Base-by-base conservation (phyloP, 1,140 invertebrate species). In the Dufourea novaeangliae region DNA sequence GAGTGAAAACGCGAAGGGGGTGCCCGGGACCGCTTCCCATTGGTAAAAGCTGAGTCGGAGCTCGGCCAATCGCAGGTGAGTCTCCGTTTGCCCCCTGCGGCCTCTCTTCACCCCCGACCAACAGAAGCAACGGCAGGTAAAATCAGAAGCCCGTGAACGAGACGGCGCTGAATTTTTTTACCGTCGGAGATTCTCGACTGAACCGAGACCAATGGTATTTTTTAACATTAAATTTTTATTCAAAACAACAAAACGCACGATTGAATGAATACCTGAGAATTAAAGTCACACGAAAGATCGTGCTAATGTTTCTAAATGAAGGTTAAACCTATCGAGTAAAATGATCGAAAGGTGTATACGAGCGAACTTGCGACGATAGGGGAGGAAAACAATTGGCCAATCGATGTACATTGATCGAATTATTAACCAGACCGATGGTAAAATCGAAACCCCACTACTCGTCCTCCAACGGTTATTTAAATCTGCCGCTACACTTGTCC, bases 381-480 rank as follows among this genome's bases (percentile, higher is more conserved):
- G 29, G 34, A 46, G 5, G 6, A 37, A 25, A 46, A 29, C 29
- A 27, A 44, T 67, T 57, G 37, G 17, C 22, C 39, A 25, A 20
- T 56, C 11, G 52, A 50, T 57, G 27, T 34, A 34, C 27, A 27
- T 41, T 11, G 52, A 73, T 74, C 17, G 70, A 78, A 46, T n/a
- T 73, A 78, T 78, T 73, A 54, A 52, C 41, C 2, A 3, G 57
- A 4, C 32, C 22, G 34, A 12, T 41, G 32, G 14, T 32, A 17
- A 62, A 73, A 41, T 83, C 66, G 61, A 63, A 85, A 76, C 64
- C 59, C 56, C 63, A 80, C n/a, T n/a, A n/a, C 56, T 64, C 69
- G 76, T 83, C 71, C 80, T 83, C 85, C 84, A 93, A 93, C 92
- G 91, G 92, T 93, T 93, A 93, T 93, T 93, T 92, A 93, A 93